Base-by-base conservation (phyloP, 2,113 vertebrate genomes). In the Podiceps cristatus region DNA sequence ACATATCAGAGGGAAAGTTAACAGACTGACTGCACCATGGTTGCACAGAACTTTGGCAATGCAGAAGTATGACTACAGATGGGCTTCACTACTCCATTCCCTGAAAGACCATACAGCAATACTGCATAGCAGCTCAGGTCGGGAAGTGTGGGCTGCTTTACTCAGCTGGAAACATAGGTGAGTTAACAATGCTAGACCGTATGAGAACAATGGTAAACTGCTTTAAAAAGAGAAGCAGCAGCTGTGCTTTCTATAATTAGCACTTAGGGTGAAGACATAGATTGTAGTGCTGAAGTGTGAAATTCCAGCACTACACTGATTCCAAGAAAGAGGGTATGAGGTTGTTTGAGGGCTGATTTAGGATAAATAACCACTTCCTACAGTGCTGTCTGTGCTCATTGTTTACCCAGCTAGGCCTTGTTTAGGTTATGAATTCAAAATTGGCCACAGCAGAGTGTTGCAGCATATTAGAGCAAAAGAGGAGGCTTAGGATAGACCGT, bases 101-200 rank as follows among this genome's bases (percentile, higher is more conserved):
- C 76, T 75, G 62, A 47, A 83, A 75, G 72, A 74, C 45, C 53
- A 5, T 18, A 64, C 68, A 73, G 56, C 90, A 86, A 7, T 53
- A 18, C 86, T 60, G 37, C 23, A 0, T 35, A 73, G 72, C 79
- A 85, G n/a, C 86, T 87, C 29, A 74, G 56, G 44, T 53, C 1
- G 4, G 79, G 80, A 90, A 81, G 56, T 3, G 55, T 55, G 79
- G 71, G 63, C 84, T 44, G 49, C 94, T 89, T 88, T 83, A 53
- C 67, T 93, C 88, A 78, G 52, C 94, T 95, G 96, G 84, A 90
- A 75, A 77, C 52, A 31, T 77, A 90, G 96, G 88, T 96, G 94
- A 97, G 96, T 94, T 89, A 35, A 78, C 17, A 68, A 49, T 13
- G 9, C 7, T 76, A 40, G 60, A 44, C 53, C 68, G 23, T 58